A percentile compares a stretch with the other conserved stretches of the same genome.
These are phyloP conservation scores for Peribatodes rhomboidaria DNA, from an alignment of 2,888 invertebrate genomes.

Conservation along the genomic window DNA sequence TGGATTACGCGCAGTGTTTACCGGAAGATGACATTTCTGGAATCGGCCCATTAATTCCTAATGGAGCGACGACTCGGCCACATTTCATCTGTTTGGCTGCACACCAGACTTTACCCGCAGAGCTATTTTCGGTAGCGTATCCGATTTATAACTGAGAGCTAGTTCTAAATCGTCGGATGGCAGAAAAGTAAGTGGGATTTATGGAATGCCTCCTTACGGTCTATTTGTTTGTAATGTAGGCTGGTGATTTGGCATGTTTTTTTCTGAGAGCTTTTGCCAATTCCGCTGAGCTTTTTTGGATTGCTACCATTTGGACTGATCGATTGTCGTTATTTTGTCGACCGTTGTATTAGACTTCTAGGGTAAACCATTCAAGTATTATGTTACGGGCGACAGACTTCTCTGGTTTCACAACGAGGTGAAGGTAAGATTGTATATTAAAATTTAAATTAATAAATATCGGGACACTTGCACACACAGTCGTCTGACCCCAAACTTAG, in stretches of 20 bases:
- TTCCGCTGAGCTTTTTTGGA: constrained; percentile 43
- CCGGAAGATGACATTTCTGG: constrained; percentile 84
- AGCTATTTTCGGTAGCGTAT: constrained; percentile 78
- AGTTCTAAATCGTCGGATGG: constrained; percentile 82
- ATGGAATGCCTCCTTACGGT: constrained; percentile 70
- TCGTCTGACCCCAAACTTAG: no score
- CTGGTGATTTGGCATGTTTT: constrained; percentile 46
- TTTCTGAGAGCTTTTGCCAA: constrained; percentile 52
- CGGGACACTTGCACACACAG: no score
- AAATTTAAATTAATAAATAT: no score
- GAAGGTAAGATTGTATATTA: no score
- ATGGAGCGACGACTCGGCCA: constrained; percentile 78
- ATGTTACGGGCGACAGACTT: no score
- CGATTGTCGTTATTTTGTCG: constrained; percentile 25
- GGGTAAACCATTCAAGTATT: no score
- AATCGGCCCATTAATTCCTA: constrained; percentile 85
- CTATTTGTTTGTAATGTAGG: constrained; percentile 67
- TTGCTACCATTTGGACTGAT: constrained; percentile 34
- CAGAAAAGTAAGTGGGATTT: constrained; percentile 79
- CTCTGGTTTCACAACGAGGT: no score
- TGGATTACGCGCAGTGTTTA: constrained; percentile 80
- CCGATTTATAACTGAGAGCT: constrained; percentile 82
- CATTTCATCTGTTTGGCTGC: constrained; percentile 85
- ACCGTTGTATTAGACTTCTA: not conserved
- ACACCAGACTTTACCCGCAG: constrained; percentile 76